Percentiles rank a stretch among this genome's conserved stretches.
phyloP scores from a whole-genome alignment of 2,113 vertebrate species.

The Planiliza haematocheilus region DNA sequence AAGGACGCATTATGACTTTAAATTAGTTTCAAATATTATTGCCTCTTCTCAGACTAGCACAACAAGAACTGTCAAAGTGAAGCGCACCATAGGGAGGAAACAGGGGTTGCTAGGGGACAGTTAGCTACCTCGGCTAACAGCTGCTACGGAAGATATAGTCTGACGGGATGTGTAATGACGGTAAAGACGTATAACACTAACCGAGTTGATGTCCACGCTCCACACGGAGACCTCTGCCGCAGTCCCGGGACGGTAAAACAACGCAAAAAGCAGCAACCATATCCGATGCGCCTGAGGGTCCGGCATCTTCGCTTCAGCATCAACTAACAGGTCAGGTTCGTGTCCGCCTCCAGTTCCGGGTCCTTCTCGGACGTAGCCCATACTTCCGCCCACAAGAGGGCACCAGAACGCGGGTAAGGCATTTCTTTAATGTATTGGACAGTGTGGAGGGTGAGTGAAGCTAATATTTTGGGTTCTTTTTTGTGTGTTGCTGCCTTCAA shows the following conservation, averaged over 20 bases:
- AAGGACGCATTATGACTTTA: neutral
- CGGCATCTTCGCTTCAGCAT: conserved; percentile 55
- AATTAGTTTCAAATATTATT: neutral
- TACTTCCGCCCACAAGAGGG: neutral
- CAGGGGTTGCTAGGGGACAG: neutral
- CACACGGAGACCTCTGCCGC: conserved; percentile 80
- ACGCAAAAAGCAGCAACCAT: conserved; percentile 52
- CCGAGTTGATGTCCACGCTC: conserved; percentile 76
- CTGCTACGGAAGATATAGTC: conserved; percentile 7
- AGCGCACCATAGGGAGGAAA: neutral
- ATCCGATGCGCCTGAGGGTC: conserved; percentile 20
- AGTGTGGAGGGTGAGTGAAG: too few species aligned
- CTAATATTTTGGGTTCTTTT: too few species aligned
- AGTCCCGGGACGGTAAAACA: conserved; percentile 23
- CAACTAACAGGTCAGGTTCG: conserved; percentile 12
- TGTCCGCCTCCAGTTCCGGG: conserved; percentile 66
- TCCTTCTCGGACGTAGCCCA: neutral
- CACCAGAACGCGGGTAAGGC: neutral
- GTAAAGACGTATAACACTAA: conserved; percentile 56
- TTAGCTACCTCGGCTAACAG: conserved; percentile 60
- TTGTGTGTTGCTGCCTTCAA: too few species aligned
- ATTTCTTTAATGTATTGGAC: too few species aligned
- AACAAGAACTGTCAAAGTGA: neutral
- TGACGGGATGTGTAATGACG: neutral
- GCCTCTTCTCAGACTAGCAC: neutral